Evolutionary conservation across 2,888 invertebrate species (phyloP).

Genomic region (Scaeva pyrastri): DNA sequence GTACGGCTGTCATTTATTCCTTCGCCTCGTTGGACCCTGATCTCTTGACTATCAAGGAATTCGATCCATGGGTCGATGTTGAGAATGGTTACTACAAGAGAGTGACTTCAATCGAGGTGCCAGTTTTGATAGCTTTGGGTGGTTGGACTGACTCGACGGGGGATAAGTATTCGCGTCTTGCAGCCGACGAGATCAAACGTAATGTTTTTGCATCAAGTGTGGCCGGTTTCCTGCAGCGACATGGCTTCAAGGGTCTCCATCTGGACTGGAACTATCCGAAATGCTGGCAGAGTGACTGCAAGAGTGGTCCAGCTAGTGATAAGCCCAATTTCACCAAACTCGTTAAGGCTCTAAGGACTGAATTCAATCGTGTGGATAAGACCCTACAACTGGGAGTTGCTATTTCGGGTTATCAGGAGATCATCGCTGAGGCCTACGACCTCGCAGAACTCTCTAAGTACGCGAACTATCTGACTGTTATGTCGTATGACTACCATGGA

Average conservation of each 20-base stretch:
- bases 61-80: constrained; percentile 94
- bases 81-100: constrained; percentile 94
- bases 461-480: constrained; percentile 92
- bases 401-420: constrained; percentile 95
- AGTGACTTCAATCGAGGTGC: constrained; percentile 88
- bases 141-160: constrained; percentile 97
- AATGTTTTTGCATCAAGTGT: constrained; percentile 89
- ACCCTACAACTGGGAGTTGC: constrained; percentile 92
- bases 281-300: constrained; percentile 96
- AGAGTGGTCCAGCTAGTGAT: constrained; percentile 91
- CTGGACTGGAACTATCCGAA: constrained; percentile 98
- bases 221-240: constrained; percentile 88
- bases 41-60: constrained; percentile 90
- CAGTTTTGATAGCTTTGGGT: constrained; percentile 92
- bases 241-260: constrained; percentile 94
- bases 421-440: constrained; percentile 94
- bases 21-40: constrained; percentile 94
- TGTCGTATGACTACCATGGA: constrained; percentile 95
- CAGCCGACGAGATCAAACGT: constrained; percentile 88
- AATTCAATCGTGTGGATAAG: constrained; percentile 80
- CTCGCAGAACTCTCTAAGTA: constrained; percentile 88
- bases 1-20: constrained; percentile 95
- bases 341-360: constrained; percentile 86
- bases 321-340: constrained; percentile 91
- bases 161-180: constrained; percentile 93